Base-by-base conservation (phyloP, 1,140 invertebrate species). In the Scaptodrosophila lebanonensis region DNA sequence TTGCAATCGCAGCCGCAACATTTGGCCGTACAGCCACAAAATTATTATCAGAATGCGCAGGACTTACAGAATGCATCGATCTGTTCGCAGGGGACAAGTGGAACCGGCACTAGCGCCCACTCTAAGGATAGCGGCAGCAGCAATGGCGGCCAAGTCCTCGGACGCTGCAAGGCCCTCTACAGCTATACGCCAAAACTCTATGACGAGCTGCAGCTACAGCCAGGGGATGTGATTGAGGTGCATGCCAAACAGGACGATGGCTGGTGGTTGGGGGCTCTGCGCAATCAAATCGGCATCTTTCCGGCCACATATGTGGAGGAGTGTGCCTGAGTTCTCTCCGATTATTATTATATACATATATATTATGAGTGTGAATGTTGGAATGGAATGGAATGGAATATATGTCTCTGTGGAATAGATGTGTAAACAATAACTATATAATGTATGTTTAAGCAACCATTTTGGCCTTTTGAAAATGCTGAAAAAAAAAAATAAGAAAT, bases 231-330 rank as follows among this genome's bases (percentile, higher is more conserved):
- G 7, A 95, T 98, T 64, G 93, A 93, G 53, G 93, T 98, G 17
- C 95, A 95, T 86, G 93, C 95, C 69, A 97, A 97, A 82, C 94
- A 97, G 83, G 92, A 93, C n/a, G 95, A 97, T 83, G 95, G 95
- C 3, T 98, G 96, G 96, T 98, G 96, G 96, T 91, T 96, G 42
- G 96, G 96, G 6, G 95, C 97, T 66, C 90, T 96, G 35, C 91
- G 93, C 53, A 95, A 95, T 18, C 89, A 90, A 45, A 92, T 95
- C 42, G 96, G 96, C 17, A 96, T 97, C 61, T 97, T 98, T 76
- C 96, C 96, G 1, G 95, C 95, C 1, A 97, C 95, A 2, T 98
- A 97, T 76, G 96, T 97, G 1, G 93, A 97, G 89, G 89, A 90
- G 57, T 89, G 89, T 30, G 59, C 52, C 59, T 85, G 68, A 49